Conservation (phyloP, 2,888 invertebrate species). For the Lobophora halterata region DNA sequence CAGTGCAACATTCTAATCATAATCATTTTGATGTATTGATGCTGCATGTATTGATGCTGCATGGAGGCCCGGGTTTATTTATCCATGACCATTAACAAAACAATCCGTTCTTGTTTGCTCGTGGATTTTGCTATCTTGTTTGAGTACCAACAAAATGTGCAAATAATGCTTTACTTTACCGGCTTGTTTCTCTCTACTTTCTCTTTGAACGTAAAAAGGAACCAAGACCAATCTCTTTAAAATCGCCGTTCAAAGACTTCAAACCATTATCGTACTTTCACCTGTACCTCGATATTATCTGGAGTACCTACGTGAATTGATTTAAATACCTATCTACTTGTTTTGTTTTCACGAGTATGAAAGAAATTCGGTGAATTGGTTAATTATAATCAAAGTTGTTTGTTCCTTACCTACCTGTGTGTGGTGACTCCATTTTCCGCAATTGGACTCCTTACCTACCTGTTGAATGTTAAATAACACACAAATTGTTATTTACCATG, state of each 20-base stretch:
- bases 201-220: constrained; percentile 33
- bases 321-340: constrained; percentile 15
- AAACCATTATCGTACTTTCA: constrained; percentile 45
- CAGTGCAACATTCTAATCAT: constrained; percentile 9
- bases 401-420: too few species aligned
- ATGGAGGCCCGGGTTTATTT: too few species aligned
- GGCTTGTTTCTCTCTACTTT: constrained; percentile 36
- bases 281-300: constrained; percentile 31
- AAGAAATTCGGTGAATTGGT: constrained; percentile 7
- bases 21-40: neutral
- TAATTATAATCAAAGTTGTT: too few species aligned
- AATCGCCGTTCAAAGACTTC: constrained; percentile 24
- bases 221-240: constrained; percentile 28
- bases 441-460: constrained; percentile 8
- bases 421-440: too few species aligned
- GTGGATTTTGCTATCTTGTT: constrained; percentile 7
- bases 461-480: constrained; percentile 8
- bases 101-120: constrained; percentile 5
- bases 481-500: too few species aligned
- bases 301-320: constrained; percentile 25
- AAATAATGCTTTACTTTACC: constrained; percentile 22
- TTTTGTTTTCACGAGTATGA: constrained; percentile 12
- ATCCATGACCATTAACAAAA: constrained; percentile 9
- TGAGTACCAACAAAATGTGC: constrained; percentile 9
- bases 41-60: too few species aligned